Conservation (phyloP, 2,113 vertebrate genomes). For the Thamnaconus septentrionalis region DNA sequence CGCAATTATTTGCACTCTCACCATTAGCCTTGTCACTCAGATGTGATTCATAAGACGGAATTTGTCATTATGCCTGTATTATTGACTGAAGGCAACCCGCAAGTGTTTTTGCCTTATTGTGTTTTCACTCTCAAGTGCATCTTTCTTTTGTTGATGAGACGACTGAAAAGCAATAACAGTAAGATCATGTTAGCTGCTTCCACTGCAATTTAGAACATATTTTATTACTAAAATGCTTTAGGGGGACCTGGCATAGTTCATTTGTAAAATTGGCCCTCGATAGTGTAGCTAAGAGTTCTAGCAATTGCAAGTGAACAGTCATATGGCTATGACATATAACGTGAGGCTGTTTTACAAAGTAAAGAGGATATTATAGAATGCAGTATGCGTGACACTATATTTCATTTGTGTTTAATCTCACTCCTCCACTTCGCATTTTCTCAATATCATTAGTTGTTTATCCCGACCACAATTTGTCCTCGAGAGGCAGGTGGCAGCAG, state of each 20-base stretch:
- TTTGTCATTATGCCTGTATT: slow-evolving; percentile 57
- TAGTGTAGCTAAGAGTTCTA: slow-evolving; percentile 34
- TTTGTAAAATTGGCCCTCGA: slow-evolving; percentile 48
- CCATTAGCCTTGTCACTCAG: slow-evolving; percentile 48
- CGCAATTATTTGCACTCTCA: slow-evolving; percentile 37
- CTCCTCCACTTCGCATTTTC: not conserved
- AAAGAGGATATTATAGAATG: slow-evolving; percentile 1
- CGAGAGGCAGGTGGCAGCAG: not conserved
- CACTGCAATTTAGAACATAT: slow-evolving; percentile 45
- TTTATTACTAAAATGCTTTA: slow-evolving; percentile 53
- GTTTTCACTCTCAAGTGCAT: slow-evolving; percentile 52
- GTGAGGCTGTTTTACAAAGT: not conserved
- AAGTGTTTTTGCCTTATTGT: slow-evolving; percentile 59
- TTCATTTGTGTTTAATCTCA: not conserved
- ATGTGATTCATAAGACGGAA: slow-evolving; percentile 61
- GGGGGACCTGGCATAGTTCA: slow-evolving; percentile 45
- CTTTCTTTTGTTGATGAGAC: slow-evolving; percentile 64
- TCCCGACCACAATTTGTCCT: not conserved
- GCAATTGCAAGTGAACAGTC: slow-evolving; percentile 31
- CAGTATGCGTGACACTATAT: not conserved
- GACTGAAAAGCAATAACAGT: slow-evolving; percentile 68
- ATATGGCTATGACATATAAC: not conserved
- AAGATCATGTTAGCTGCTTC: slow-evolving; percentile 59
- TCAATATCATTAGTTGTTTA: not conserved
- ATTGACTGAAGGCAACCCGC: slow-evolving; percentile 61